These are phyloP conservation scores for Heloderma charlesbogerti DNA, from an alignment of 2,113 vertebrate species.

Conservation along the genomic window DNA sequence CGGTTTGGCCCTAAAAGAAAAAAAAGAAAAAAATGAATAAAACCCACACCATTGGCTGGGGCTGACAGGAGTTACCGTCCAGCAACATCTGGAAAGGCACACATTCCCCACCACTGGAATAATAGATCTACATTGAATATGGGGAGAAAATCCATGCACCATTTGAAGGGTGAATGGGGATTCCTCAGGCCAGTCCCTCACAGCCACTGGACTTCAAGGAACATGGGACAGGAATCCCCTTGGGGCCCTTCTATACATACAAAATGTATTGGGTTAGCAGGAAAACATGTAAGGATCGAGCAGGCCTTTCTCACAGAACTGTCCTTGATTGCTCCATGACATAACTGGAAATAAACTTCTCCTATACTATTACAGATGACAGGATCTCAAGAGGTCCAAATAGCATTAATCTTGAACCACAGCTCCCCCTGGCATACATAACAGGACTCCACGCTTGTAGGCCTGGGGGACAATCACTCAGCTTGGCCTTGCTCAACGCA, in stretches of 20 bases:
- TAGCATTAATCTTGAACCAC: not conserved
- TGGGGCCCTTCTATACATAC: not conserved
- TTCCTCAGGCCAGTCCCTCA: not conserved
- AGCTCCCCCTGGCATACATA: not conserved
- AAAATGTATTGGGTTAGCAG: no score
- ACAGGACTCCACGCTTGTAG: not conserved
- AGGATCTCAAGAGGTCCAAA: not conserved
- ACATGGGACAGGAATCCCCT: not conserved
- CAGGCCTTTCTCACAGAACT: not conserved
- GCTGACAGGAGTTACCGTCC: no score
- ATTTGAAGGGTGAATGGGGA: not conserved
- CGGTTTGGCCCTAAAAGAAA: not conserved
- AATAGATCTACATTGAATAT: not conserved
- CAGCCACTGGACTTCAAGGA: not conserved
- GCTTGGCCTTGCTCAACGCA: not conserved
- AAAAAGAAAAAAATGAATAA: not conserved
- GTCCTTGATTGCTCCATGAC: not conserved
- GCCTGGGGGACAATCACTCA: not conserved
- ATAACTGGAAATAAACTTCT: not conserved
- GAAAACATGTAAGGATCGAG: not conserved
- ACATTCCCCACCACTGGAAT: not conserved
- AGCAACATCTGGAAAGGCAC: no score
- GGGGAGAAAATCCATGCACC: not conserved
- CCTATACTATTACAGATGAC: not conserved
- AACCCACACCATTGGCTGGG: no score